Conservation (phyloP, 2,888 invertebrate species). For the Pandemis heparana region DNA sequence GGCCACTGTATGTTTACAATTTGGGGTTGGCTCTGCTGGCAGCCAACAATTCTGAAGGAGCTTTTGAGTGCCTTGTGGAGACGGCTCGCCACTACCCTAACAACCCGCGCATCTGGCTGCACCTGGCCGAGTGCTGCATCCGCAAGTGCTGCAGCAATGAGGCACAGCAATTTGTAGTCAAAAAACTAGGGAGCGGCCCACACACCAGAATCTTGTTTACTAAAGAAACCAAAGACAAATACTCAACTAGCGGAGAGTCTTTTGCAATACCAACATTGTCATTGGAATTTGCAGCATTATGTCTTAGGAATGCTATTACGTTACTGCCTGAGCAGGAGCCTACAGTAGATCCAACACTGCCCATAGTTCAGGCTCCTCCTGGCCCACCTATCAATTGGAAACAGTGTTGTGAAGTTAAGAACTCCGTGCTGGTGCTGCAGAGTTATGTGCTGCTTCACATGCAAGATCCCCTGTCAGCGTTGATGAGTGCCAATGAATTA, state of each 20-base stretch:
- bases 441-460: conserved; percentile 94
- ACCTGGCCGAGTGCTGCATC: conserved; percentile 97
- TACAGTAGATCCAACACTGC: conserved; percentile 64
- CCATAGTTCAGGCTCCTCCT: conserved; percentile 83
- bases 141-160: conserved; percentile 87
- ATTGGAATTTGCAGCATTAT: conserved; percentile 95
- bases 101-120: conserved; percentile 96
- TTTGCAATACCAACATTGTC: conserved; percentile 95
- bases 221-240: conserved; percentile 74
- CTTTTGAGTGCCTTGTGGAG: conserved; percentile 96
- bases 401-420: conserved; percentile 86
- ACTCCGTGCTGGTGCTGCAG: conserved; percentile 90
- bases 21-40: conserved; percentile 93
- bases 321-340: conserved; percentile 87
- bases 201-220: conserved; percentile 74
- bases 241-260: conserved; percentile 87
- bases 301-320: conserved; percentile 93
- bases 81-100: conserved; percentile 94
- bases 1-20: conserved; percentile 91
- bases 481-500: conserved; percentile 91
- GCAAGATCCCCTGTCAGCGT: conserved; percentile 92
- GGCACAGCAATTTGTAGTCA: conserved; percentile 74
- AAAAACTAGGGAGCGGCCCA: conserved; percentile 78
- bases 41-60: conserved; percentile 92
- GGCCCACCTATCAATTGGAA: conserved; percentile 87